These are phyloP conservation scores for Emmelina monodactyla DNA, from an alignment of 2,888 invertebrate genomes.

Conservation along the genomic window DNA sequence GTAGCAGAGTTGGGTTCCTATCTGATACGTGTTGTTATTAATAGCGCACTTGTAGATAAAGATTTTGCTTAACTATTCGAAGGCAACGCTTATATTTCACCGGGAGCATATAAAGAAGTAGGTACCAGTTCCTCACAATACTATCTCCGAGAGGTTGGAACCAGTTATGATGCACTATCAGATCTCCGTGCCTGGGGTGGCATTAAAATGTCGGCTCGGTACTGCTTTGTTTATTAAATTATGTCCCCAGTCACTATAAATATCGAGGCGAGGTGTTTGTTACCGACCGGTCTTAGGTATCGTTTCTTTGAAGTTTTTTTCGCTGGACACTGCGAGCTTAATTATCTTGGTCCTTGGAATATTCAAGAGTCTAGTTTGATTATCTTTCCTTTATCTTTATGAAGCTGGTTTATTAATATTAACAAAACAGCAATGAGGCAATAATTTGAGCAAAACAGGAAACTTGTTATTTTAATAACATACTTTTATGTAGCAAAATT, in stretches of 20 bases:
- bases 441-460: no score
- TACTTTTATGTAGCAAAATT: no score
- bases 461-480: no score
- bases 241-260: conserved; percentile 59
- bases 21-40: conserved; percentile 56
- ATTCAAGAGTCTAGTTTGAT: no score
- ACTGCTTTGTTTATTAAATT: conserved; percentile 67
- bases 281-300: no score
- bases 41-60: conserved; percentile 45
- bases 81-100: conserved; percentile 26
- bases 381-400: no score
- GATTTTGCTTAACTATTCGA: conserved; percentile 41
- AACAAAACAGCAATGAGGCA: no score
- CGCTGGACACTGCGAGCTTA: no score
- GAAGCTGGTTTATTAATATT: no score
- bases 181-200: conserved; percentile 59
- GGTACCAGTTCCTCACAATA: conserved; percentile 57
- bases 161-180: conserved; percentile 63
- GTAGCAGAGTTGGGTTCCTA: conserved; percentile 22
- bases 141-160: conserved; percentile 52
- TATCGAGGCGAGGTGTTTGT: conserved; percentile 39
- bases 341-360: no score
- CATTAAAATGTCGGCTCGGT: conserved; percentile 50
- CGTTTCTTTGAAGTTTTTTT: no score
- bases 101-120: conserved; percentile 57